These are phyloP conservation scores for Pentamera pediparva DNA, from an alignment of 53 echinoderm and acorn worm genomes.

Conservation along the genomic window DNA sequence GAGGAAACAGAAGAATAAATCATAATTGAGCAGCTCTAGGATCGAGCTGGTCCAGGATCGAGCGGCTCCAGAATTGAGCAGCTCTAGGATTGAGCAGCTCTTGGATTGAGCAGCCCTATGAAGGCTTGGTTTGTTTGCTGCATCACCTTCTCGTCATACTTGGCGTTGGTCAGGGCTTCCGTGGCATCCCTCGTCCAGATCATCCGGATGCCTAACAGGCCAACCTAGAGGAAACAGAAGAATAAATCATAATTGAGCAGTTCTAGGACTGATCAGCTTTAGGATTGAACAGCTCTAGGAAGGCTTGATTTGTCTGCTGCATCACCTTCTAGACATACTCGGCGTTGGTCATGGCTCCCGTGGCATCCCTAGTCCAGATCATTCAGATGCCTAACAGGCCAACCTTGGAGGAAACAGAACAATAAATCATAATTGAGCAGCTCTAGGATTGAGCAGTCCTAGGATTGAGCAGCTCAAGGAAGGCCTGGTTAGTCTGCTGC, in stretches of 20 bases:
- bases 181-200: too few species aligned
- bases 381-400: slow-evolving; percentile 96
- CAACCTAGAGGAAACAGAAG: too few species aligned
- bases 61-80: slow-evolving; percentile 84
- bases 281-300: slow-evolving; percentile 91
- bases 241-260: too few species aligned
- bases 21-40: too few species aligned
- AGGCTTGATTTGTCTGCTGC: slow-evolving; percentile 97
- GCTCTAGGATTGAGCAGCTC: too few species aligned
- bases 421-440: too few species aligned
- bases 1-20: not conserved
- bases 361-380: slow-evolving; percentile 98
- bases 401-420: slow-evolving; percentile 73
- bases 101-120: slow-evolving; percentile 77
- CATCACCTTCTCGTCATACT: slow-evolving; percentile 96
- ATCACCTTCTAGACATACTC: slow-evolving; percentile 98
- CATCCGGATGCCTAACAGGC: too few species aligned
- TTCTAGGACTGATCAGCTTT: too few species aligned
- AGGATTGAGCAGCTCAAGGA: too few species aligned
- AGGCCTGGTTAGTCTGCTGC: slow-evolving; percentile 88
- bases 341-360: slow-evolving; percentile 80
- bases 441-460: too few species aligned
- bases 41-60: too few species aligned
- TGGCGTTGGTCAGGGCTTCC: slow-evolving; percentile 79
- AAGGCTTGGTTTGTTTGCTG: too few species aligned